Evolutionary conservation across 2,888 invertebrate species (phyloP).

Genomic region (Tetrapedia diversipes): DNA sequence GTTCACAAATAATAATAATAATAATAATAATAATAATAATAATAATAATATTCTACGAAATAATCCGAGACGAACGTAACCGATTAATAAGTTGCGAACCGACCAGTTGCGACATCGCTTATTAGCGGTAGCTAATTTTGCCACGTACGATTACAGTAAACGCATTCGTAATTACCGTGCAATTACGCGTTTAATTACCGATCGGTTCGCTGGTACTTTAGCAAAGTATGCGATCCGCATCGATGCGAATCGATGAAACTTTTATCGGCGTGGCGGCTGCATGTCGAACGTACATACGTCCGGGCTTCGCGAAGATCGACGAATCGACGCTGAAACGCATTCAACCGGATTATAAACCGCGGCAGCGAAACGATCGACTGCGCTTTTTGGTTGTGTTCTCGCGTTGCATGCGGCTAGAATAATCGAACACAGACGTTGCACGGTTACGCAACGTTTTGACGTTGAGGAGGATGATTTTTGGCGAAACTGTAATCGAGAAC

Average conservation of each 20-base stretch:
- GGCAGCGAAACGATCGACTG: conserved; percentile 11
- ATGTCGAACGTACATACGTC: no score
- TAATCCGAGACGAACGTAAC: background rate
- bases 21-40: no score
- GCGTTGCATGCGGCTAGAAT: background rate
- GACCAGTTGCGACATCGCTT: no score
- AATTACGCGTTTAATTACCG: conserved; percentile 7
- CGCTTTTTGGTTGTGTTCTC: background rate
- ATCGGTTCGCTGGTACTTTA: background rate
- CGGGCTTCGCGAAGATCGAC: background rate
- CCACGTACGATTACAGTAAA: background rate
- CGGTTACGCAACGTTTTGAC: background rate
- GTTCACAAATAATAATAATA: no score
- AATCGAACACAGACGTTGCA: conserved; percentile 2
- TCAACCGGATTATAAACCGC: background rate
- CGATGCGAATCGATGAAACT: conserved; percentile 5
- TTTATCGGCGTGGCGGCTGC: background rate
- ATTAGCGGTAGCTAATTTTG: background rate
- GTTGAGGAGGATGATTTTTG: background rate
- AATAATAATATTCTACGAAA: background rate
- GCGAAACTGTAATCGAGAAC: no score
- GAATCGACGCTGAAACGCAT: background rate
- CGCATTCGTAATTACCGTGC: conserved; percentile 28
- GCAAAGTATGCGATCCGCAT: background rate
- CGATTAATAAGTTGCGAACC: background rate